Evolutionary conservation across 92 coral and sea anemone genomes (phyloP).

Genomic region (Actinostola sp.): DNA sequence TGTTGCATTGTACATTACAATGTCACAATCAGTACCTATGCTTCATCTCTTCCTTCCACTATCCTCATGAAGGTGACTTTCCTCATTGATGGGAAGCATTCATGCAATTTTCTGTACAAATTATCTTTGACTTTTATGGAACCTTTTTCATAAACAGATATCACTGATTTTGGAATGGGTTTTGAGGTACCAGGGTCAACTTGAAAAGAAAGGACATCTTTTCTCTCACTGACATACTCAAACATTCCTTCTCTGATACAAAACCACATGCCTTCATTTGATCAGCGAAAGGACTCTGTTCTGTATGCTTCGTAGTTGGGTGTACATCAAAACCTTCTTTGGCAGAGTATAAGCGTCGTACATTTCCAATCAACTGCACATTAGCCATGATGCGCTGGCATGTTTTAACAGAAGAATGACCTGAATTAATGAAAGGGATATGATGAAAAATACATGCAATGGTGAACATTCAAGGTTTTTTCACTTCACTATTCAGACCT

Average conservation of each 20-base stretch:
- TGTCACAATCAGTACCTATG: background rate
- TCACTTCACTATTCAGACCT: too few species aligned
- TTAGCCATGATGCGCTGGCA: constrained; percentile 34
- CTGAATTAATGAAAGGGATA: background rate
- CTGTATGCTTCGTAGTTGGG: constrained; percentile 32
- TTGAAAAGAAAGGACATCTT: background rate
- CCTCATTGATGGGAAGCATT: constrained; percentile 45
- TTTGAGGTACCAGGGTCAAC: constrained; percentile 23
- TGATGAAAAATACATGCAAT: too few species aligned
- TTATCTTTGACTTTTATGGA: constrained; percentile 42
- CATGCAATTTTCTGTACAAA: constrained; percentile 36
- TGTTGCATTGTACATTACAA: too few species aligned
- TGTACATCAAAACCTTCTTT: constrained; percentile 35
- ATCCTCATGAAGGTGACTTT: constrained; percentile 6
- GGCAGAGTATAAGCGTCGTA: background rate
- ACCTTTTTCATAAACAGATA: constrained; percentile 44
- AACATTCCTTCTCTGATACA: constrained; percentile 16
- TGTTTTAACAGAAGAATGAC: constrained; percentile 22
- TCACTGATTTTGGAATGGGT: constrained; percentile 12
- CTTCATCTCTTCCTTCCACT: background rate
- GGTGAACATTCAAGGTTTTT: too few species aligned
- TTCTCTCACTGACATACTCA: constrained; percentile 9
- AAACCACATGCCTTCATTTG: constrained; percentile 56
- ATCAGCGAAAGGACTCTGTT: constrained; percentile 47
- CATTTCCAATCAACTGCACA: constrained; percentile 12